These are phyloP conservation scores for Noctua comes DNA, from an alignment of 2,888 invertebrate species.

Conservation along the genomic window DNA sequence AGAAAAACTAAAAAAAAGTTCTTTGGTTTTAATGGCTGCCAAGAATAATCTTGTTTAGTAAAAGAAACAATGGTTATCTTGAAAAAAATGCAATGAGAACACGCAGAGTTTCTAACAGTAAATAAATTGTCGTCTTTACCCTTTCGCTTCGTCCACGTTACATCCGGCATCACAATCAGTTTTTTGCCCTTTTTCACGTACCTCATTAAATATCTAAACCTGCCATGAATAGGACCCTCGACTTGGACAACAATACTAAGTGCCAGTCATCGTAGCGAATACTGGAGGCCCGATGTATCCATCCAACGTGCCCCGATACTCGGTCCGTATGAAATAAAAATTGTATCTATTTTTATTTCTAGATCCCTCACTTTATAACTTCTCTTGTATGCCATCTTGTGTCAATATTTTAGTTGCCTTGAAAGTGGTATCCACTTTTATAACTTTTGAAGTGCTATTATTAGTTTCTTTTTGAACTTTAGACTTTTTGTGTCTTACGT, in stretches of 20 bases:
- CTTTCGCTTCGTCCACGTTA: background rate
- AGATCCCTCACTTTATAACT: conserved; percentile 15
- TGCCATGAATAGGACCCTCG: conserved; percentile 8
- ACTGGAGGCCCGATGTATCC: conserved; percentile 1
- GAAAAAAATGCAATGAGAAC: background rate
- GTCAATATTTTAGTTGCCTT: conserved; percentile 24
- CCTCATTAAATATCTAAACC: conserved; percentile 1
- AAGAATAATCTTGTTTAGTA: background rate
- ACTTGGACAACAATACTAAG: conserved; percentile 13
- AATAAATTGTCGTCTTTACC: background rate
- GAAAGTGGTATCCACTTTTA: background rate
- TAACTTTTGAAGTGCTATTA: background rate
- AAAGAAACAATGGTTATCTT: background rate
- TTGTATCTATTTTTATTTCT: conserved; percentile 27
- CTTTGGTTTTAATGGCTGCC: conserved; percentile 18
- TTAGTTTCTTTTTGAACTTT: background rate
- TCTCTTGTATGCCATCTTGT: conserved; percentile 3
- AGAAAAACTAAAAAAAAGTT: background rate
- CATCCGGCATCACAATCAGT: background rate
- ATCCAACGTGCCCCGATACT: conserved; percentile 2
- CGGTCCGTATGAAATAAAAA: background rate
- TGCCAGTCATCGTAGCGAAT: conserved; percentile 24
- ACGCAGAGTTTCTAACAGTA: background rate
- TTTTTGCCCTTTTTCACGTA: background rate
- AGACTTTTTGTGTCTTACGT: background rate